phyloP scores from a whole-genome alignment of 1,140 invertebrate species.

The Tigriopus japonicus region DNA sequence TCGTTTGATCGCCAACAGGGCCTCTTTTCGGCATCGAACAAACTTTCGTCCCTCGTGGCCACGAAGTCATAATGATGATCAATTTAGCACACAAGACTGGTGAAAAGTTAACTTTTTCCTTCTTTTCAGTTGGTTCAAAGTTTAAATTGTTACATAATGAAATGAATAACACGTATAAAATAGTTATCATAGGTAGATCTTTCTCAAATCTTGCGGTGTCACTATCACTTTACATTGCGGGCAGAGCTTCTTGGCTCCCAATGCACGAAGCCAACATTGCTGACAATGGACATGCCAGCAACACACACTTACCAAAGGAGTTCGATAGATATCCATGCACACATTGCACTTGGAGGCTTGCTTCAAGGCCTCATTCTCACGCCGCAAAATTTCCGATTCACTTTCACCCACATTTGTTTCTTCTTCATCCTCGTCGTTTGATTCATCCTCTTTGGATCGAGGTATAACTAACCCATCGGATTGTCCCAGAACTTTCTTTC shows the following conservation, averaged over 20 bases:
- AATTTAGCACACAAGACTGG: too few relatives aligned
- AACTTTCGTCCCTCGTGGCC: too few relatives aligned
- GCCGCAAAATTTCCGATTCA: background rate
- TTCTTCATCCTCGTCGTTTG: constrained; percentile 3
- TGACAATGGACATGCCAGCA: constrained; percentile 95
- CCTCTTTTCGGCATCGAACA: too few relatives aligned
- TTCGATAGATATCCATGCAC: constrained; percentile 42
- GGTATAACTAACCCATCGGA: too few relatives aligned
- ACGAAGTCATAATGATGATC: too few relatives aligned
- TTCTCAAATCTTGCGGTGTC: constrained; percentile 16
- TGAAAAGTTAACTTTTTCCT: too few relatives aligned
- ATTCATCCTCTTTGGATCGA: too few relatives aligned
- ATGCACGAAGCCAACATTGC: constrained; percentile 73
- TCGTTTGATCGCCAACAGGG: too few relatives aligned
- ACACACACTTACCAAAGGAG: constrained; percentile 78
- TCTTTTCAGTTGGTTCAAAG: too few relatives aligned
- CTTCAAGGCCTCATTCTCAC: background rate
- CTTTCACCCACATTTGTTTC: constrained; percentile 22
- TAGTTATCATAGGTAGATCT: background rate
- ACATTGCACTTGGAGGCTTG: background rate
- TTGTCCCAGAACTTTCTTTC: too few relatives aligned
- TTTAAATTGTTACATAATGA: too few relatives aligned
- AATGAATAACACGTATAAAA: too few relatives aligned
- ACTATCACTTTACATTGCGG: constrained; percentile 17
- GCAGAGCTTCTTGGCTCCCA: constrained; percentile 27